phyloP scores from a whole-genome alignment of 2,113 vertebrate genomes.

The Antigone vipio region DNA sequence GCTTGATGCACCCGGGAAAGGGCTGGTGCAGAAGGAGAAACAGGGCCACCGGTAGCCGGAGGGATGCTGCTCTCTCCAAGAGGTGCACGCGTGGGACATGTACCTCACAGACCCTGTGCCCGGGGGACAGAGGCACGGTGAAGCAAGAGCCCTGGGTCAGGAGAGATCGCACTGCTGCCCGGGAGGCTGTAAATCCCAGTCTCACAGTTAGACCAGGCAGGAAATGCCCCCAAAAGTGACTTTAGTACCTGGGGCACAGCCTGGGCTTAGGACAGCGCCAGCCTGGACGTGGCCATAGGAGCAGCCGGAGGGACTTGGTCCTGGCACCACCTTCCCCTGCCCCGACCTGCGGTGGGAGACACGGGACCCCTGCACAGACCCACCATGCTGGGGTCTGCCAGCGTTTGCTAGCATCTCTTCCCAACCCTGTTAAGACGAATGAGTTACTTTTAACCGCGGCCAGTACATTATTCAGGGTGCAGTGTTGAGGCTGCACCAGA shows the following conservation, averaged over 20 bases:
- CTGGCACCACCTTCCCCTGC: neutral
- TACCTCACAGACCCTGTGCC: too few species aligned
- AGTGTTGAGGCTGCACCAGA: neutral
- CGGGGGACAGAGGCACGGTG: neutral
- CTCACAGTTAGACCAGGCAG: neutral
- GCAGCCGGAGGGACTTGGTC: neutral
- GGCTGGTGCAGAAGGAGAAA: neutral
- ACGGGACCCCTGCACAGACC: accelerated
- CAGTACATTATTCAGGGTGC: neutral
- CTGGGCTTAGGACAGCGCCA: neutral
- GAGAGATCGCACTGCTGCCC: neutral
- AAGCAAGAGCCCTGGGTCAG: neutral
- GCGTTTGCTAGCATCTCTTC: neutral
- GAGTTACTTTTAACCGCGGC: neutral
- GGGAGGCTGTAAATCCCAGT: neutral
- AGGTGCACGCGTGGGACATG: too few species aligned
- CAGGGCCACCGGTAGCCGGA: neutral
- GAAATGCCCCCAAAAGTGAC: neutral
- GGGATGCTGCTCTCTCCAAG: neutral
- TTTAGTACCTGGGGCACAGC: neutral
- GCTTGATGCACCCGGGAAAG: neutral
- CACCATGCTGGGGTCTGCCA: accelerated
- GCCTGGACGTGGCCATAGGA: neutral
- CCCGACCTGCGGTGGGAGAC: accelerated
- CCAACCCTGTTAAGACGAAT: accelerated